These are phyloP conservation scores for Brotula barbata DNA, from an alignment of 2,797 vertebrate species.

Conservation along the genomic window DNA sequence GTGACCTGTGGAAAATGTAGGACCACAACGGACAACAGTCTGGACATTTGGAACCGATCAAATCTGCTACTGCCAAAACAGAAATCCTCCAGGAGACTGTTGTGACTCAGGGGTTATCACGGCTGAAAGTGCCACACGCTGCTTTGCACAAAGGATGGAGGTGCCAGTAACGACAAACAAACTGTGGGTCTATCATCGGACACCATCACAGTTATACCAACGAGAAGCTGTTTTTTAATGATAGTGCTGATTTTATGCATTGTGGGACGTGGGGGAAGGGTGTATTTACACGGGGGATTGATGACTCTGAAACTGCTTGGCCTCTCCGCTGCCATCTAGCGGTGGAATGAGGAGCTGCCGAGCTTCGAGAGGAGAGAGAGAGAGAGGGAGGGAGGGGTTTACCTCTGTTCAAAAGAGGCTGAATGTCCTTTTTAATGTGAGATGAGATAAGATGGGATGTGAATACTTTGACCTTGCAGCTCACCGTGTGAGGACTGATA, in stretches of 20 bases:
- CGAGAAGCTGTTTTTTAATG: neutral
- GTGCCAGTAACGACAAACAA: neutral
- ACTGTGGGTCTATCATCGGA: neutral
- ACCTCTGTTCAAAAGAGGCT: conserved; percentile 53
- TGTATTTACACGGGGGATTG: conserved; percentile 7
- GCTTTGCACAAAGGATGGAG: conserved; percentile 21
- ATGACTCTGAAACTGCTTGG: neutral
- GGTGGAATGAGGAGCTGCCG: conserved; percentile 33
- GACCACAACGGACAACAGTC: neutral
- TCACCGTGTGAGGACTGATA: conserved; percentile 46
- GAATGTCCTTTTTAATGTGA: conserved; percentile 51
- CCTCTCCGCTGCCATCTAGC: conserved; percentile 54
- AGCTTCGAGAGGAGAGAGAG: conserved; percentile 62
- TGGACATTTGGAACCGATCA: neutral
- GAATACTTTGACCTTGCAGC: conserved; percentile 54
- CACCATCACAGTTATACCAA: neutral
- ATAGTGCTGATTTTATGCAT: conserved; percentile 19
- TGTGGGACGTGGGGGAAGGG: neutral
- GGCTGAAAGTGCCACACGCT: neutral
- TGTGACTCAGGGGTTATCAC: neutral
- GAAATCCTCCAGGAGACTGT: neutral
- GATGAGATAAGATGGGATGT: conserved; percentile 44
- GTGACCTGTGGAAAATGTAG: neutral
- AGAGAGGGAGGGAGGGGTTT: conserved; percentile 51
- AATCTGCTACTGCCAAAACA: conserved; percentile 12